A percentile compares a stretch with the other conserved stretches of the same genome.
phyloP scores from a whole-genome alignment of 2,888 invertebrate species.

The Argynnis bischoffii region DNA sequence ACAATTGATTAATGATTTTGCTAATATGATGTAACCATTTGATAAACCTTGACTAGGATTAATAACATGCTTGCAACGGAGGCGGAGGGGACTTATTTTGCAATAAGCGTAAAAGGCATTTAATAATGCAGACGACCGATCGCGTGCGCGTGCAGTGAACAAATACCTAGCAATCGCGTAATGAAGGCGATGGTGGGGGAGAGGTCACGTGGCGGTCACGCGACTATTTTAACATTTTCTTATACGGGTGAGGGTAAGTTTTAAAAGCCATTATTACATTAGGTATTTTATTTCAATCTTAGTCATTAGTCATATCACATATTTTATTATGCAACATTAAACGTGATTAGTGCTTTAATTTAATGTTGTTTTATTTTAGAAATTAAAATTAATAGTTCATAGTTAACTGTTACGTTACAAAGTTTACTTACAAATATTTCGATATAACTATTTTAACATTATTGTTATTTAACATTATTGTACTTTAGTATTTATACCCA shows the following conservation, averaged over 20 bases:
- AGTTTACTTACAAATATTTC: no score
- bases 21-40: slow-evolving; percentile 39
- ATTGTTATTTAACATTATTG: no score
- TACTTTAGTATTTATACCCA: no score
- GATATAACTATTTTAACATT: not conserved
- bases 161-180: slow-evolving; percentile 77
- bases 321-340: slow-evolving; percentile 14
- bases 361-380: not conserved
- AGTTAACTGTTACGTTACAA: not conserved
- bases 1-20: slow-evolving; percentile 20
- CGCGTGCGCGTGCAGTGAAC: slow-evolving; percentile 71
- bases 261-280: slow-evolving; percentile 52
- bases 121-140: slow-evolving; percentile 80
- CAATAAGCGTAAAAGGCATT: slow-evolving; percentile 82
- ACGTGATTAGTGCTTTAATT: slow-evolving; percentile 1
- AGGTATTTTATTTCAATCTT: slow-evolving; percentile 53
- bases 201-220: slow-evolving; percentile 58
- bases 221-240: slow-evolving; percentile 70
- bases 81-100: slow-evolving; percentile 65
- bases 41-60: slow-evolving; percentile 57
- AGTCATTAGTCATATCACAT: slow-evolving; percentile 33
- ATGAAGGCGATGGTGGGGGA: slow-evolving; percentile 64
- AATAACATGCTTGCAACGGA: slow-evolving; percentile 61
- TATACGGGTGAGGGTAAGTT: slow-evolving; percentile 56
- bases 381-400: no score